Evolutionary conservation across 2,888 invertebrate genomes (phyloP), one percentile per base, ranked within the genome.

Genomic region (Siphonodentalium dalli): DNA sequence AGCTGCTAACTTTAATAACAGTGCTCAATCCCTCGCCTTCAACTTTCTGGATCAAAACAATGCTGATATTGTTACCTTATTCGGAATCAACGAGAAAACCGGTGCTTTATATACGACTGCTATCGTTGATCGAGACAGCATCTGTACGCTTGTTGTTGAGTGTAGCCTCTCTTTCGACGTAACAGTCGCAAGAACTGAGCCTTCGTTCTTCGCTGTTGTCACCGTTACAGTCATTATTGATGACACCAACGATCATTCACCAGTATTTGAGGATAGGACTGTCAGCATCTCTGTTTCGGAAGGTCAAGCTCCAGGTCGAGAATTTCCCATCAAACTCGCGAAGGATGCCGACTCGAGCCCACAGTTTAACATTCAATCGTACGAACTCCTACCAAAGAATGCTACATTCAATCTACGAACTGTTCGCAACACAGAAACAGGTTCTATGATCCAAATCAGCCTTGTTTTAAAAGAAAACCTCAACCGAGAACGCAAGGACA

Each of bases 201-300:
- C 59, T 24, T 61, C 68, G 43, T 72, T 71, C 54, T 74, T 71
- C 49, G 49, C 67, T 44, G 72, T 66, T 54, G 64, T 77, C 33
- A 65, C 66, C 24, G 63, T 76, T 13, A 66, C 64, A 15, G 58
- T 78, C n/a, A 64, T 63, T 41, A 56, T 78, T 15, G 54, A 68
- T 21, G 78, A 78, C 58, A 64, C 72, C 11, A 78, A 78, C 57
- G 78, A 78, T 49, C 70, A 78, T 61, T 43, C 68, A 20, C 78
- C 78, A 7, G 48, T 46, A 18, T 78, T 77, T 58, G 51, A 62
- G 2, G 45, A 45, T 18, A 50, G 62, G 18, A 53, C 52, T 18
- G 51, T 66, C 6, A 43, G 54, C 41, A 31, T 75, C 6, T 53
- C 64, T 2, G 66, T 75, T 27, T 68, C 72, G 1, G 75, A 75